These are phyloP conservation scores for Germaria angustata DNA, from an alignment of 2,888 invertebrate genomes.

Conservation along the genomic window DNA sequence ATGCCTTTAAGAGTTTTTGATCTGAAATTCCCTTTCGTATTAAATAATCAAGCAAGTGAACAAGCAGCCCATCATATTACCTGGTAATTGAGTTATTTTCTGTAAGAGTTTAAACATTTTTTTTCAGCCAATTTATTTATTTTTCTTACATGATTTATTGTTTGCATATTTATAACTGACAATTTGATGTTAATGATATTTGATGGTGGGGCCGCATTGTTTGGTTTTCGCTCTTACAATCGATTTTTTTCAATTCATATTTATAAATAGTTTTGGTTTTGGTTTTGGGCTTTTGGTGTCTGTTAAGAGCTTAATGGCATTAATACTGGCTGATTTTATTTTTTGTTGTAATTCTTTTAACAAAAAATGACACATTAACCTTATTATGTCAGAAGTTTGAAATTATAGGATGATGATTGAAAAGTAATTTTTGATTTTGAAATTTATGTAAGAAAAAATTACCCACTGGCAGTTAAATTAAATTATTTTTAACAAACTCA, in stretches of 20 bases:
- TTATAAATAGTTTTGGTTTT: constrained; percentile 5
- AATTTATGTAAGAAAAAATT: constrained; percentile 48
- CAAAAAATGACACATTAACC: constrained; percentile 65
- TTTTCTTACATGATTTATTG: constrained; percentile 60
- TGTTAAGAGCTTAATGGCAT: constrained; percentile 35
- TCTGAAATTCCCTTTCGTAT: constrained; percentile 63
- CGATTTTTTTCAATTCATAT: constrained; percentile 6
- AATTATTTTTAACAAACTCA: background rate
- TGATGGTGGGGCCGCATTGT: constrained; percentile 41
- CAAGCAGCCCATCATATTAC: constrained; percentile 41
- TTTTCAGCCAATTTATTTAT: constrained; percentile 37
- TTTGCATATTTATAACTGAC: constrained; percentile 61
- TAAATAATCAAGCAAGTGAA: constrained; percentile 49
- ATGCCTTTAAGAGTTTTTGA: constrained; percentile 42
- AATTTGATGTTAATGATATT: constrained; percentile 67
- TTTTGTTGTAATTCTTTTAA: constrained; percentile 7
- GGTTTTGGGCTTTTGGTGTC: constrained; percentile 31
- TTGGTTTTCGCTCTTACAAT: constrained; percentile 41
- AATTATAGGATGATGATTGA: constrained; percentile 53
- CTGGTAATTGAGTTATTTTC: constrained; percentile 58
- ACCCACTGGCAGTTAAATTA: background rate
- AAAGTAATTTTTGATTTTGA: constrained; percentile 37
- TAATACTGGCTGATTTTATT: constrained; percentile 18
- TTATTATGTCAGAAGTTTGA: constrained; percentile 64
- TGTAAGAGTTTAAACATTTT: constrained; percentile 4